Evolutionary conservation across 2,113 vertebrate species (phyloP).

Genomic region (Cyprinus carpio): DNA sequence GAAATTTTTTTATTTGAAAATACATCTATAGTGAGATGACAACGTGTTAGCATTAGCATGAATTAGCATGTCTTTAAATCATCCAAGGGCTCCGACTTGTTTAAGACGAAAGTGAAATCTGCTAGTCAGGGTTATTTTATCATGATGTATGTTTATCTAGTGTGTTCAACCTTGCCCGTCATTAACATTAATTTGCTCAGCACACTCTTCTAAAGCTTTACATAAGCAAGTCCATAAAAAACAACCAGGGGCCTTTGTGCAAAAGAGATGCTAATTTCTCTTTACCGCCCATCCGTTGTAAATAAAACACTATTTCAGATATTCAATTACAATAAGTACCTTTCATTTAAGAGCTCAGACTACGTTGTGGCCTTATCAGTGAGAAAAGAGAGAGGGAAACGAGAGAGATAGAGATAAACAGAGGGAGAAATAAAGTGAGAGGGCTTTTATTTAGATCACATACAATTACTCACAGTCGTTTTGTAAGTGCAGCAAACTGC

Average conservation of each 20-base stretch:
- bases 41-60: neutral
- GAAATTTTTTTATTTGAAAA: neutral
- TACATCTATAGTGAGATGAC: neutral
- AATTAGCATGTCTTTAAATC: neutral
- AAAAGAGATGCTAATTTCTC: slow-evolving; percentile 63
- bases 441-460: slow-evolving; percentile 69
- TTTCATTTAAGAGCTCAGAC: slow-evolving; percentile 82
- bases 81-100: neutral
- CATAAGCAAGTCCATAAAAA: slow-evolving; percentile 52
- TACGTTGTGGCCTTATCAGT: slow-evolving; percentile 76
- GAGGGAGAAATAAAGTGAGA: slow-evolving; percentile 65
- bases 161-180: neutral
- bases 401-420: slow-evolving; percentile 46
- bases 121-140: slow-evolving; percentile 12
- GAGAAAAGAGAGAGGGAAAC: slow-evolving; percentile 65
- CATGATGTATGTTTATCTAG: slow-evolving; percentile 21
- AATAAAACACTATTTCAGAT: slow-evolving; percentile 83
- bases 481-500: slow-evolving; percentile 70
- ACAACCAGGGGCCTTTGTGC: slow-evolving; percentile 60
- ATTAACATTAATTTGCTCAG: slow-evolving; percentile 55
- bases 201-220: slow-evolving; percentile 35
- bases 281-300: slow-evolving; percentile 76
- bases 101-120: neutral
- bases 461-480: slow-evolving; percentile 76
- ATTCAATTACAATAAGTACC: slow-evolving; percentile 84